phyloP scores from a whole-genome alignment of 2,888 invertebrate genomes.

The Chrysodeixis includens region DNA sequence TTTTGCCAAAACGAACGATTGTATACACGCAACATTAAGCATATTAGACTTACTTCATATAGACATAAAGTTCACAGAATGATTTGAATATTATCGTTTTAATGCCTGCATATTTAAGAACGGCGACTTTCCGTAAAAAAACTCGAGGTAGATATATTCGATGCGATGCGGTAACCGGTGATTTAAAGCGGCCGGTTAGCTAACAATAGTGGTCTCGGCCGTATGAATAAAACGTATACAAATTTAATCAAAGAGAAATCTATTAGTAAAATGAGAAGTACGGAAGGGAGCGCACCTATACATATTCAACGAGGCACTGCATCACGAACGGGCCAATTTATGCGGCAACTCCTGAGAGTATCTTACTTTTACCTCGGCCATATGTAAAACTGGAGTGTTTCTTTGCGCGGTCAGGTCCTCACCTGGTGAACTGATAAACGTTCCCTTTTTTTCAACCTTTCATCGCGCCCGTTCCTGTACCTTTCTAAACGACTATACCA shows the following conservation, averaged over 20 bases:
- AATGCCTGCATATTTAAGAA: conserved; percentile 35
- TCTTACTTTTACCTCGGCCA: conserved; percentile 85
- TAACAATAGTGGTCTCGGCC: conserved; percentile 83
- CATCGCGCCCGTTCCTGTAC: conserved; percentile 14
- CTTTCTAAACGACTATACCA: conserved; percentile 23
- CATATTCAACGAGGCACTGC: conserved; percentile 89
- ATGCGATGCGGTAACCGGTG: conserved; percentile 75
- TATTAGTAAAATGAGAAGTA: conserved; percentile 90
- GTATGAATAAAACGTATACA: conserved; percentile 89
- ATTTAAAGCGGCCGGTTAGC: conserved; percentile 78
- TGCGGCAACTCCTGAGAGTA: conserved; percentile 86
- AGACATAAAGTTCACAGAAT: conserved; percentile 20
- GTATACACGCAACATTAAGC: conserved; percentile 39
- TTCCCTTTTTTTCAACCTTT: conserved; percentile 63
- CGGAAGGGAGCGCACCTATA: conserved; percentile 89
- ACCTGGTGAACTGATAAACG: conserved; percentile 71
- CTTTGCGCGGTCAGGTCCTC: conserved; percentile 83
- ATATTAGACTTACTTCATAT: conserved; percentile 31
- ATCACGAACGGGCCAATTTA: conserved; percentile 89
- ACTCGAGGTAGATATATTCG: conserved; percentile 38
- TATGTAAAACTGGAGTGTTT: conserved; percentile 88
- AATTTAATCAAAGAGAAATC: conserved; percentile 90
- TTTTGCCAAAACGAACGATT: conserved; percentile 30
- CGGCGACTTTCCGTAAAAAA: conserved; percentile 39
- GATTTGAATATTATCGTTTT: conserved; percentile 40